A percentile compares a stretch with the other conserved stretches of the same genome.
These are phyloP conservation scores for Taenioides sp. DNA, from an alignment of 2,797 vertebrate species.

Conservation along the genomic window DNA sequence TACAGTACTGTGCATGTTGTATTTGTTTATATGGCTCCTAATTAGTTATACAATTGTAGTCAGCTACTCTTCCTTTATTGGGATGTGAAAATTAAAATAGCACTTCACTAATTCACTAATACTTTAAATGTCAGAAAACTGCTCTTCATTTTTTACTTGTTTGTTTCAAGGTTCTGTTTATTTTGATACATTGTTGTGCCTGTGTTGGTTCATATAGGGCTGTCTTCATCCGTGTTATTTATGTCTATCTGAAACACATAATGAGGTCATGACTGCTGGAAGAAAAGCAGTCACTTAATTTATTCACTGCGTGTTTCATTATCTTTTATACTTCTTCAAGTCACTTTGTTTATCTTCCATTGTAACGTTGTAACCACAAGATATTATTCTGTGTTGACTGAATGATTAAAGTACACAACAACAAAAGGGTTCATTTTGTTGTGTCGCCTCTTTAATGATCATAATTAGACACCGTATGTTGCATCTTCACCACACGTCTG, in stretches of 20 bases:
- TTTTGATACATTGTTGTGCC: background rate
- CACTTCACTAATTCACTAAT: background rate
- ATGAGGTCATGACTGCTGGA: background rate
- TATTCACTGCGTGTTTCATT: conserved; percentile 36
- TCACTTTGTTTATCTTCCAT: conserved; percentile 27
- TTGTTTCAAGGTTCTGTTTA: background rate
- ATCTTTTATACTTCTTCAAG: conserved; percentile 30
- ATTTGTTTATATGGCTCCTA: background rate
- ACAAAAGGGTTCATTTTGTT: conserved; percentile 44
- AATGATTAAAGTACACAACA: conserved; percentile 51
- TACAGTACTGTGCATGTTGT: background rate
- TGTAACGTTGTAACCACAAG: conserved; percentile 30
- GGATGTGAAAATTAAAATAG: background rate
- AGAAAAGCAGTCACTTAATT: conserved; percentile 9
- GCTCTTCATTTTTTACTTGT: background rate
- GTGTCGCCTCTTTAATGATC: conserved; percentile 38
- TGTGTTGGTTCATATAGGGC: background rate
- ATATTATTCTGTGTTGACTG: conserved; percentile 33
- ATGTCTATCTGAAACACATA: conserved; percentile 4
- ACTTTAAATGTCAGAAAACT: background rate
- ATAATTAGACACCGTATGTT: conserved; percentile 26
- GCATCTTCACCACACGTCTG: conserved; percentile 34
- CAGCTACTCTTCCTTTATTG: background rate
- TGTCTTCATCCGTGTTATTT: background rate
- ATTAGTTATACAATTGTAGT: background rate